Base-by-base conservation (phyloP, 2,888 invertebrate species). In the Drosophila mayaguana region DNA sequence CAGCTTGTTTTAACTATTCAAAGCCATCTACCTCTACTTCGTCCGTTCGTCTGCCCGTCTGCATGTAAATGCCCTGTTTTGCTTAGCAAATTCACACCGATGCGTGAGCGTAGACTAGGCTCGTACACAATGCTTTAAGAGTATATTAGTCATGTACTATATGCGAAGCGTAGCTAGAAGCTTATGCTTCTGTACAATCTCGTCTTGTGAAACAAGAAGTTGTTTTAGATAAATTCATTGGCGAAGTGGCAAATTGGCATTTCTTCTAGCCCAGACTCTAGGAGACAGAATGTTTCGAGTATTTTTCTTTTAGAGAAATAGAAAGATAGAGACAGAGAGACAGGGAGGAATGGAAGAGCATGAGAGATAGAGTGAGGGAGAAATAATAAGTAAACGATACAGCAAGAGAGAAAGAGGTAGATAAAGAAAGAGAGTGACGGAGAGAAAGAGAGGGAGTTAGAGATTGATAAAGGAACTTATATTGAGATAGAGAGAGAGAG, bases 11-110 rank as follows among this genome's bases (percentile, higher is more conserved):
- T 36, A 66, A 56, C 55, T 55, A 45, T 50, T 50, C 53, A 20
- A 25, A 28, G 34, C 18, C 53, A 22, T 38, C 53, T 20, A 11
- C 22, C 25, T n/a, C n/a, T n/a, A n/a, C n/a, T 6, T 3, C 43
- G 54, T 43, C 38, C 53, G 48, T 22, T 46, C 55, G 54, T 46
- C 46, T 61, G 53, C 22, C 40, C 50, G 48, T 55, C 48, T 66
- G 68, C 60, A 68, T 72, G 54, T 54, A 63, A 72, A 63, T 75
- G 53, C 54, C 28, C 55, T 65, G 50, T 40, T 66, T 59, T 72
- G 56, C 53, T 62, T 64, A 50, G 73, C 71, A 72, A 78, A 72
- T 81, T 80, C 71, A 67, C 75, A 75, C 72, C 34, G 53, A 16
- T 48, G 22, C 51, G 18, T 48, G 34, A 14, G 14, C 14, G 34